Percentiles rank a stretch among this genome's conserved stretches.
Evolutionary conservation across 2,113 vertebrate genomes (phyloP).

Genomic region (Centropristis striata): DNA sequence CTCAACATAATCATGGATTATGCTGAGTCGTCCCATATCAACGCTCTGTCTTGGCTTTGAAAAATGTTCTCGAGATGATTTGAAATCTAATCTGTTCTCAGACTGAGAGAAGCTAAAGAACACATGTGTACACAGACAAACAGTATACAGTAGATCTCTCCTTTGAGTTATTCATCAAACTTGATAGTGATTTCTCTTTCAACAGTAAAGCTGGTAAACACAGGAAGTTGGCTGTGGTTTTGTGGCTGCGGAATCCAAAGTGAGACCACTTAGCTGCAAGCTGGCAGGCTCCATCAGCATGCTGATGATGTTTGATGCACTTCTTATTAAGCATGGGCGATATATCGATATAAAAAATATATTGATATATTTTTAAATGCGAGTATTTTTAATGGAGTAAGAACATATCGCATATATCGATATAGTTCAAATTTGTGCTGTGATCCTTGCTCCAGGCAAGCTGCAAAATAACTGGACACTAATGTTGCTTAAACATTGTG

Average conservation of each 20-base stretch:
- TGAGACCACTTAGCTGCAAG: slow-evolving; percentile 39
- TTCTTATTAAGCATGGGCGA: too few relatives aligned
- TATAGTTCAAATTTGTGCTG: too few relatives aligned
- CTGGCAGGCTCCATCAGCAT: slow-evolving; percentile 44
- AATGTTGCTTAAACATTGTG: too few relatives aligned
- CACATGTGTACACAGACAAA: not conserved
- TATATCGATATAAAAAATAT: too few relatives aligned
- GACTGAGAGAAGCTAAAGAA: not conserved
- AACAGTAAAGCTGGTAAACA: slow-evolving; percentile 30
- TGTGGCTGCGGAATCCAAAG: slow-evolving; percentile 36
- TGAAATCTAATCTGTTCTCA: not conserved
- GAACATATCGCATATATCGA: too few relatives aligned
- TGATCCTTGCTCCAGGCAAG: too few relatives aligned
- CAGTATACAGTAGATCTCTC: not conserved
- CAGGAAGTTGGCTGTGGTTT: slow-evolving; percentile 17
- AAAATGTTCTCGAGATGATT: slow-evolving; percentile 3
- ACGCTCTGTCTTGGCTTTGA: not conserved
- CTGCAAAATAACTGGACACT: too few relatives aligned
- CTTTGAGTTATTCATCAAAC: slow-evolving; percentile 11
- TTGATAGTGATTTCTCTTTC: slow-evolving; percentile 12
- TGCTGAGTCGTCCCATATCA: not conserved
- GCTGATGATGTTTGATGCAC: slow-evolving; percentile 51
- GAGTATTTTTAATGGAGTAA: too few relatives aligned
- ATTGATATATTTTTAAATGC: too few relatives aligned
- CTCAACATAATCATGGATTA: not conserved